phyloP scores from a whole-genome alignment of 2,888 invertebrate species.

The Plusia festucae region DNA sequence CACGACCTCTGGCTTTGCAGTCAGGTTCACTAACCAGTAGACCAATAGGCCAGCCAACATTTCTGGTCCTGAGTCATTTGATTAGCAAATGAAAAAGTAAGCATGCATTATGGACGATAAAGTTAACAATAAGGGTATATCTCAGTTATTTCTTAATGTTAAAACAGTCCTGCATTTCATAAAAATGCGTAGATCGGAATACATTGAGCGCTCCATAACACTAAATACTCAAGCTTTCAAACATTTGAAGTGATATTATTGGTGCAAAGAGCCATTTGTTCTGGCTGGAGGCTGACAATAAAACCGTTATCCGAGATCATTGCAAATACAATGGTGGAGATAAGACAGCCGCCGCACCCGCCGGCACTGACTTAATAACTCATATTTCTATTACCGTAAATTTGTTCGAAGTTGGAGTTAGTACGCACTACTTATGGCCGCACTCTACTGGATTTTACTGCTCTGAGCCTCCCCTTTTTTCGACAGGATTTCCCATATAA shows the following conservation, averaged over 20 bases:
- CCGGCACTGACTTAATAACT: slow-evolving; percentile 73
- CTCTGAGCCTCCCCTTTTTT: slow-evolving; percentile 8
- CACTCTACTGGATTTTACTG: slow-evolving; percentile 49
- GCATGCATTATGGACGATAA: no score
- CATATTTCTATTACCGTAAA: slow-evolving; percentile 81
- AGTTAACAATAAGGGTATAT: no score
- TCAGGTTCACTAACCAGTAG: no score
- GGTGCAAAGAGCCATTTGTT: slow-evolving; percentile 60
- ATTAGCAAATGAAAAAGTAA: no score
- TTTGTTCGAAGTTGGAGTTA: slow-evolving; percentile 66
- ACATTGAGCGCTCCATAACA: slow-evolving; percentile 24
- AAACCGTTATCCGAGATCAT: slow-evolving; percentile 76
- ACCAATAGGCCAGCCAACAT: no score
- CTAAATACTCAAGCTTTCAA: slow-evolving; percentile 21
- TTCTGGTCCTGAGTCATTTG: no score
- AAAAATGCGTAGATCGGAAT: no score
- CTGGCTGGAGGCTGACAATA: slow-evolving; percentile 71
- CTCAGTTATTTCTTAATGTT: background rate
- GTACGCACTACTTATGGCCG: slow-evolving; percentile 57
- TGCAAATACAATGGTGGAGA: slow-evolving; percentile 74
- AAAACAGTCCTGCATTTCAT: background rate
- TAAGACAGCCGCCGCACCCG: slow-evolving; percentile 52
- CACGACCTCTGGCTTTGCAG: no score
- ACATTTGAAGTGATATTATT: slow-evolving; percentile 58
- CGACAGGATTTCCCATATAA: background rate